Evolutionary conservation across 1,140 invertebrate species (phyloP).

Genomic region (Bombus huntii): DNA sequence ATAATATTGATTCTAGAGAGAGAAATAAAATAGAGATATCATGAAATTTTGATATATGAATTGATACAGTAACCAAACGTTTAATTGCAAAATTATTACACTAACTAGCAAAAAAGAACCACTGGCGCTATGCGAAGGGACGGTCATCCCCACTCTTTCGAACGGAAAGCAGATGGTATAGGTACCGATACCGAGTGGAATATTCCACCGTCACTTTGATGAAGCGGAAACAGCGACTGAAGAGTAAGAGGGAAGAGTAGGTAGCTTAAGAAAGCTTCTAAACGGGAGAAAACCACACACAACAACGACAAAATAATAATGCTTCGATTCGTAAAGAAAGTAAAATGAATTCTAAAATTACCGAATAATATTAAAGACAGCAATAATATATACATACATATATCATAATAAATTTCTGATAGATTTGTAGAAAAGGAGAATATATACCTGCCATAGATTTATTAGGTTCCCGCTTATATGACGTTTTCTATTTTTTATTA

Average conservation of each 20-base stretch:
- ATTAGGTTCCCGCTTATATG: not conserved
- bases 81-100: not conserved
- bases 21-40: not conserved
- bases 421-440: not conserved
- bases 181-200: slow-evolving; percentile 77
- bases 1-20: not conserved
- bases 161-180: slow-evolving; percentile 75
- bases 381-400: not conserved
- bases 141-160: slow-evolving; percentile 56
- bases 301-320: not conserved
- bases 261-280: not conserved
- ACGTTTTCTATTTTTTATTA: not conserved
- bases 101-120: not conserved
- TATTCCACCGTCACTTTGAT: slow-evolving; percentile 76
- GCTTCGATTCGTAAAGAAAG: not conserved
- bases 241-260: slow-evolving; percentile 12
- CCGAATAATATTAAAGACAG: not conserved
- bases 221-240: slow-evolving; percentile 24
- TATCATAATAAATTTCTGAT: not conserved
- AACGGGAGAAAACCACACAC: not conserved
- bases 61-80: not conserved
- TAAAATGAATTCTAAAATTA: not conserved
- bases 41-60: not conserved
- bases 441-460: not conserved
- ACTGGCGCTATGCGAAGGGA: slow-evolving; percentile 34